Evolutionary conservation across 2,797 vertebrate genomes (phyloP).

Genomic region (Enteromius fasciolatus): DNA sequence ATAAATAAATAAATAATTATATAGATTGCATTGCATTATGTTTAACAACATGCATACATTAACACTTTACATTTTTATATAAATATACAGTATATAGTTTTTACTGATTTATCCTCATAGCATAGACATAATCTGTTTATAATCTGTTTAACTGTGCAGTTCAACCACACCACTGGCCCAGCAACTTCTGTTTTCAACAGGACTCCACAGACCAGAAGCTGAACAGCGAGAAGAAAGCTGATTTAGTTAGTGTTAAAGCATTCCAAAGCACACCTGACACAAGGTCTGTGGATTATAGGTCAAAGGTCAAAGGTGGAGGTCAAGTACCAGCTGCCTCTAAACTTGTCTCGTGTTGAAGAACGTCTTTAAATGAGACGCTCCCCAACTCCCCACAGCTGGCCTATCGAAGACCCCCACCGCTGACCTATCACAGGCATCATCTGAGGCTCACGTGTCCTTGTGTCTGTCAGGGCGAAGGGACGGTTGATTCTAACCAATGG

Average conservation of each 20-base stretch:
- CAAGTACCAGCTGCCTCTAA: slow-evolving; percentile 43
- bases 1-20: no score
- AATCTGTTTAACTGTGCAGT: neutral
- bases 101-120: neutral
- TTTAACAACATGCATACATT: no score
- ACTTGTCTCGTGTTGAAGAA: neutral
- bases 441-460: slow-evolving; percentile 62
- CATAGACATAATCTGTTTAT: neutral
- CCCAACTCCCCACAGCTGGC: slow-evolving; percentile 19
- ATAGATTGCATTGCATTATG: no score
- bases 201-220: slow-evolving; percentile 37
- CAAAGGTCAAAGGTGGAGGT: slow-evolving; percentile 61
- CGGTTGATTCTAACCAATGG: slow-evolving; percentile 26
- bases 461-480: slow-evolving; percentile 61
- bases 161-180: neutral
- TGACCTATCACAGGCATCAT: slow-evolving; percentile 57
- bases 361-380: neutral
- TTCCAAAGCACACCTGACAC: slow-evolving; percentile 63
- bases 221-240: slow-evolving; percentile 38
- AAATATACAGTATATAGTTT: neutral
- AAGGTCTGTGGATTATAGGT: slow-evolving; percentile 68
- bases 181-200: slow-evolving; percentile 4
- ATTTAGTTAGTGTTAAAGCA: slow-evolving; percentile 57
- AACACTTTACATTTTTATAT: neutral
- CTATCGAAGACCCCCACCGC: slow-evolving; percentile 63